Conservation (phyloP, 1,140 invertebrate genomes). For the Dendrolimus kikuchii region DNA sequence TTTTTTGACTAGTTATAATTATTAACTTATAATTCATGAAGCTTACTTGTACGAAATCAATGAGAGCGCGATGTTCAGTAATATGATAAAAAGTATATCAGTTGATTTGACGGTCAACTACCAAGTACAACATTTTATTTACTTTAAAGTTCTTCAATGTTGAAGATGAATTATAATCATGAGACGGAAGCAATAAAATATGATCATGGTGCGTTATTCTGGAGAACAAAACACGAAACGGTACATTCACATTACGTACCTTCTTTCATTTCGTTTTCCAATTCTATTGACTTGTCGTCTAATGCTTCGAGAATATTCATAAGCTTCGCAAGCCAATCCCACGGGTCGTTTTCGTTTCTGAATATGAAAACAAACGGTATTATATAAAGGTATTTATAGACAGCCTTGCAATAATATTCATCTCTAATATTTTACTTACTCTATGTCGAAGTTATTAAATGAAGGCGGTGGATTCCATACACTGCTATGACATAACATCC, state of each 20-base stretch:
- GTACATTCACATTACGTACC: constrained; percentile 34
- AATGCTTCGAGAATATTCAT: constrained; percentile 82
- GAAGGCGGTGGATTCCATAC: constrained; percentile 91
- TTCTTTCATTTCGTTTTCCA: constrained; percentile 60
- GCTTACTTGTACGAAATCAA: too few species aligned
- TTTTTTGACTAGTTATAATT: too few species aligned
- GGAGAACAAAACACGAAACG: not conserved
- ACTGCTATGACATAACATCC: constrained; percentile 88
- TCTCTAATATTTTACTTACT: constrained; percentile 74
- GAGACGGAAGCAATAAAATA: too few species aligned
- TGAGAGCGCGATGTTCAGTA: too few species aligned
- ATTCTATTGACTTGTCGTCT: constrained; percentile 71
- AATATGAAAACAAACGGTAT: constrained; percentile 40
- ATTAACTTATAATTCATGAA: too few species aligned
- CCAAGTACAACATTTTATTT: too few species aligned
- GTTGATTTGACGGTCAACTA: too few species aligned
- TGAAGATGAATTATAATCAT: too few species aligned
- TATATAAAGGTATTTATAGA: constrained; percentile 1
- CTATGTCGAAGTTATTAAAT: constrained; percentile 83
- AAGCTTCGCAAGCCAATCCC: constrained; percentile 83
- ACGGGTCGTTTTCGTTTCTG: constrained; percentile 84
- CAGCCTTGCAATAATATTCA: too few species aligned
- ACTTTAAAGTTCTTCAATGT: too few species aligned
- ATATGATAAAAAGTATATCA: too few species aligned
- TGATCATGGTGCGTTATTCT: too few species aligned